Base-by-base conservation (phyloP, 1,140 invertebrate genomes). In the Copidosoma floridanum region DNA sequence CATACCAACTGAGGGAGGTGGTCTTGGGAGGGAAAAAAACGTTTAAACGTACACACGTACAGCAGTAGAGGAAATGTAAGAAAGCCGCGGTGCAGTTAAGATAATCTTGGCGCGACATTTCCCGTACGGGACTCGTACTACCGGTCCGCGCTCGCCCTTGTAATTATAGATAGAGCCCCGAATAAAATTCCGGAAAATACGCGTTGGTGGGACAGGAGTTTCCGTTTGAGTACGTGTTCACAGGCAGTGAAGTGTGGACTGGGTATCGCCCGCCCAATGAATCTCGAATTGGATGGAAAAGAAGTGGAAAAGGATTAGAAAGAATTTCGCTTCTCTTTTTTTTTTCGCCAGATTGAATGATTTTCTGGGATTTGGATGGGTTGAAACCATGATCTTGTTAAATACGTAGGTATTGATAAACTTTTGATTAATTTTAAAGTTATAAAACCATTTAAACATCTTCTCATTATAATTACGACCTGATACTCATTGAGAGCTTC, bases 21-120 rank as follows among this genome's bases (percentile, higher is more conserved):
- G 12, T 12, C 29, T 14, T 20, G 12, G 20, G 14, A 48, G 14
- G 6, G 23, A 50, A 32, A 18, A 18, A 40, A 16, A 40, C 5
- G 8, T 3, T 40, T 11, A 16, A 43, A 21, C 18, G 23, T 21
- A 43, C 23, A 21, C 40, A 43, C 18, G 40, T 43, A 8, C 18
- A 46, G 23, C 46, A 26, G 8, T 3, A 23, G 14, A n/a, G 6
- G 32, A 32, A 12, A 2, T 26, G 48, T 57, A 68, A 69, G 69
- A 68, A 69, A 71, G 68, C 69, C 68, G 66, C 65, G 59, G 68
- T 57, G 61, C 68, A 58, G 68, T 71, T 71, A 71, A 69, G 68
- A 71, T 71, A 71, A 71, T 71, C 68, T 68, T 37, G 59, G n/a
- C 3, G 40, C 6, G 56, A 44, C 43, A 29, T 56, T 32, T 46